Evolutionary conservation across 2,797 vertebrate species (phyloP), one percentile per base, ranked within the genome.

Genomic region (Mormyrops attenuatus): DNA sequence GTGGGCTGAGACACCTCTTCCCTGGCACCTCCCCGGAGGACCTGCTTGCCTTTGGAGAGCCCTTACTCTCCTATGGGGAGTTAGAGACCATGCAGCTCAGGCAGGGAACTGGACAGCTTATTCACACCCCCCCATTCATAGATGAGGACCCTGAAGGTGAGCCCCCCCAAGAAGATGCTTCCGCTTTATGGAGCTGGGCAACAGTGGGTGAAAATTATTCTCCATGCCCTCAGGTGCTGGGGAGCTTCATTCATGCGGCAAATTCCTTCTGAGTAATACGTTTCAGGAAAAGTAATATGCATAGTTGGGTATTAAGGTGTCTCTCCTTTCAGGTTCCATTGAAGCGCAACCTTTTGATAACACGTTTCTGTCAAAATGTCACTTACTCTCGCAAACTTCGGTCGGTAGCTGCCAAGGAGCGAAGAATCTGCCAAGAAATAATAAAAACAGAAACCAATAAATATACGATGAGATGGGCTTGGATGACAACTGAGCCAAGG

Each of bases 331-430:
- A 26, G 77, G 63, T 69, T 50, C 47, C 63, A 73, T 38, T 89
- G 53, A 87, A 87, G 57, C 89, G 85, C 85, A 86, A 73, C 47
- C 55, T 89, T 87, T 89, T 89, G 82, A 50, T 87, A 69, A 44
- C 15, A 57, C 84, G 41, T 38, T 41, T 49, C 89, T 41, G 86
- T 87, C 86, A 87, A 87, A 91, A 87, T 90, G 47, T 89, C 85
- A 95, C 94, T 95, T 92, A 98, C 97, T 94, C 91, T 93, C 85
- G 92, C 88, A 92, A 94, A 90, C 93, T 94, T 97, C 88, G 95
- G 92, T 94, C 94, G 96, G 94, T 95, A 97, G 92, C 95, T 97
- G 92, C 96, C 93, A 1, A 94, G 91, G 87, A 96, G 94, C 90
- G 95, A 95, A 85, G 93, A 89, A 94, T 97, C 98, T 99, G 92